A percentile compares a stretch with the other conserved stretches of the same genome.
phyloP scores from a whole-genome alignment of 2,113 vertebrate genomes.

The Barnardius zonarius region DNA sequence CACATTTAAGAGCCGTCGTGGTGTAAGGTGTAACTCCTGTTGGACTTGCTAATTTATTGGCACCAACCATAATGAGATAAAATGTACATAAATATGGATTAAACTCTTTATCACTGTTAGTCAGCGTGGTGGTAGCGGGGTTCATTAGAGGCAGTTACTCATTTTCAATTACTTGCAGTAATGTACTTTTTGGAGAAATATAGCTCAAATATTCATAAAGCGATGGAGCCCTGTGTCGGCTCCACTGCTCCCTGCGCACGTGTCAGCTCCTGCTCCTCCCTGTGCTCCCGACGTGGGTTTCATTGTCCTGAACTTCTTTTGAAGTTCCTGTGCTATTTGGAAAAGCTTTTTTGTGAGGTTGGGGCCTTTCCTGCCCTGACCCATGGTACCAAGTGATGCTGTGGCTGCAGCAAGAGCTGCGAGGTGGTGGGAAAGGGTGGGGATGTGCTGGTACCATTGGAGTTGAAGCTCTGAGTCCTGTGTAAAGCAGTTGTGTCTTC shows the following conservation, averaged over 20 bases:
- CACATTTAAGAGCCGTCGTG: not conserved
- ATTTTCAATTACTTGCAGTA: not conserved
- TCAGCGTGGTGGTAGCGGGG: not conserved
- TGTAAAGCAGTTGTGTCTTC: rapidly evolving
- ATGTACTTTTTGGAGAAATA: not conserved
- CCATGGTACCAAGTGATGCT: rapidly evolving
- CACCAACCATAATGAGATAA: not conserved
- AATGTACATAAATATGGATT: slow-evolving; percentile 34
- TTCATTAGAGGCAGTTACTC: slow-evolving; percentile 28
- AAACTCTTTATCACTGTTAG: slow-evolving; percentile 10
- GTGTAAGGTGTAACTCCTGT: not conserved
- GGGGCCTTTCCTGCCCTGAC: not conserved
- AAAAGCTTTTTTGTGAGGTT: not conserved
- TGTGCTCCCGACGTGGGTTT: not conserved
- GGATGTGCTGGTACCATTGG: not conserved
- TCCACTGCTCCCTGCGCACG: not conserved
- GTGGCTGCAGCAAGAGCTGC: not conserved
- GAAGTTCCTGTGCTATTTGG: not conserved
- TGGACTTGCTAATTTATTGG: slow-evolving; percentile 24
- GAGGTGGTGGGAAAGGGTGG: not conserved
- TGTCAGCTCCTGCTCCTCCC: not conserved
- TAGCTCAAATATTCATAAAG: slow-evolving; percentile 17
- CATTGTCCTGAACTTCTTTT: not conserved
- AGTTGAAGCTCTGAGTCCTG: not conserved
- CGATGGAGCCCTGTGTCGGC: not conserved